phyloP scores from a whole-genome alignment of 2,797 vertebrate species.

The Xenentodon cancila region DNA sequence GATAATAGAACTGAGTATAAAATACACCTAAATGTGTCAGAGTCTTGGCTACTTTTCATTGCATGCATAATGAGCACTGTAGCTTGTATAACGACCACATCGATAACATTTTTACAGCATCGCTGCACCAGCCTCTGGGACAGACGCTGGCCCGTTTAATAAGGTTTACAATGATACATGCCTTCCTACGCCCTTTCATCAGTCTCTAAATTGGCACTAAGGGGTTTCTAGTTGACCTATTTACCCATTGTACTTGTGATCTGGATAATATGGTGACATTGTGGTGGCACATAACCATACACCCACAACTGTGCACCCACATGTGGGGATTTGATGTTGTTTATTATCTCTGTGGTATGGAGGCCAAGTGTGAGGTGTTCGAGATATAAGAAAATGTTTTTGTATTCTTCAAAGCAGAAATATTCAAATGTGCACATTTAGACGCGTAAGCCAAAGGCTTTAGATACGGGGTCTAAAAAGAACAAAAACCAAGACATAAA shows the following conservation, averaged over 20 bases:
- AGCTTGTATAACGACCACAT: conserved; percentile 57
- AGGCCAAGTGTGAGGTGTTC: conserved; percentile 47
- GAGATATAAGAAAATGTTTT: conserved; percentile 16
- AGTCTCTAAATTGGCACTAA: conserved; percentile 75
- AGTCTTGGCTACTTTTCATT: conserved; percentile 55
- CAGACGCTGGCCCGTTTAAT: conserved; percentile 69
- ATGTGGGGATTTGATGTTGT: conserved; percentile 57
- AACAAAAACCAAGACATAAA: conserved; percentile 12
- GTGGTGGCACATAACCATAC: conserved; percentile 65
- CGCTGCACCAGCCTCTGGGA: conserved; percentile 64
- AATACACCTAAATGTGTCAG: conserved; percentile 70
- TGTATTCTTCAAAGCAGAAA: conserved; percentile 38
- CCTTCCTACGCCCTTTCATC: conserved; percentile 76
- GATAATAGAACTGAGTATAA: conserved; percentile 57
- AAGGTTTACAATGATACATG: conserved; percentile 72
- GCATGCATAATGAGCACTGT: conserved; percentile 57
- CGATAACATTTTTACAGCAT: conserved; percentile 68
- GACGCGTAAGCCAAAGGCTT: conserved; percentile 22
- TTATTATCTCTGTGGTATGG: conserved; percentile 38
- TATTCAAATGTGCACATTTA: conserved; percentile 50
- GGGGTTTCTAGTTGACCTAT: conserved; percentile 76
- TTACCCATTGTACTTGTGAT: conserved; percentile 72
- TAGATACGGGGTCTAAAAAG: conserved; percentile 10
- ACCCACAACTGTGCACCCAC: conserved; percentile 66
- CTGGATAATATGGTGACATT: conserved; percentile 70